Evolutionary conservation across 2,888 invertebrate genomes (phyloP).

Genomic region (Apamea anceps): DNA sequence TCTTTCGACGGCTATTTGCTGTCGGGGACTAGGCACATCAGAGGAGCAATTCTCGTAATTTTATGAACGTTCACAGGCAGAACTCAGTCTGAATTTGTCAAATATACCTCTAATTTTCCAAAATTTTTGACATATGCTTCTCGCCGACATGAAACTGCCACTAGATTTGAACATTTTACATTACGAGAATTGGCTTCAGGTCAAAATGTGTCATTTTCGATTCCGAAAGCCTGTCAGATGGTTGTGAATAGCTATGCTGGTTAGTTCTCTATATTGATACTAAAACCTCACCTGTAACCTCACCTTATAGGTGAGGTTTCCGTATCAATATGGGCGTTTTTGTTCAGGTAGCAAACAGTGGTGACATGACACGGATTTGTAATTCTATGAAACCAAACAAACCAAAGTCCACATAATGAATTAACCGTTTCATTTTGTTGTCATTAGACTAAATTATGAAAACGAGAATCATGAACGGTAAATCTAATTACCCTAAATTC

Average conservation of each 20-base stretch:
- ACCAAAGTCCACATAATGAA: background rate
- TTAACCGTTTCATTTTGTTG: background rate
- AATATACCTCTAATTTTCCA: background rate
- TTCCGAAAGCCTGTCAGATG: background rate
- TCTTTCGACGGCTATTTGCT: no score
- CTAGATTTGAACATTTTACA: background rate
- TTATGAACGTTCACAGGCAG: background rate
- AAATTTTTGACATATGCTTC: no score
- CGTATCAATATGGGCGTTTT: background rate
- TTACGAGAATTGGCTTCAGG: background rate
- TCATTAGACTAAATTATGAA: constrained; percentile 7
- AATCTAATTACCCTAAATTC: constrained; percentile 39
- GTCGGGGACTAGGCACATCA: no score
- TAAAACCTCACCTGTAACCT: background rate
- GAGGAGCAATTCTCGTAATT: no score
- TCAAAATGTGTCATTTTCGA: background rate
- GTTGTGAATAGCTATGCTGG: background rate
- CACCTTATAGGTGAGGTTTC: background rate
- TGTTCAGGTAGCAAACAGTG: background rate
- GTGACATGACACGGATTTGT: background rate
- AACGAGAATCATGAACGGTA: background rate
- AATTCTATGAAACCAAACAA: background rate
- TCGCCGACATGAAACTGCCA: background rate
- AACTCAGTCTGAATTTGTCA: background rate
- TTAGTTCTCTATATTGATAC: background rate